phyloP scores from a whole-genome alignment of 1,140 invertebrate genomes.

The Sarcophaga peregrina region DNA sequence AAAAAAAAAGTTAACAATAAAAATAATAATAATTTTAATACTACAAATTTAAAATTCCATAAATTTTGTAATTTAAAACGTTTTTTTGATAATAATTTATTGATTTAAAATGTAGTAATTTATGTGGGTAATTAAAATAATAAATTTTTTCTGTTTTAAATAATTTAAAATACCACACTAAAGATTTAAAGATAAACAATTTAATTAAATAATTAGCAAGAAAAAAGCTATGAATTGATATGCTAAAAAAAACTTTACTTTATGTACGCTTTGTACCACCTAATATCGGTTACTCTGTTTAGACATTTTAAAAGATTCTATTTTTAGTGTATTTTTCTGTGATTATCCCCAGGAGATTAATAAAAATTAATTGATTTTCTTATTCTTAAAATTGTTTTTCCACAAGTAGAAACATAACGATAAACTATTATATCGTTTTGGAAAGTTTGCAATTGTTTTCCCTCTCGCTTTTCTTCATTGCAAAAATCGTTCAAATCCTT shows the following conservation, averaged over 20 bases:
- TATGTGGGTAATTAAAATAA: too few relatives aligned
- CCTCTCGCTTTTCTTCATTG: not conserved
- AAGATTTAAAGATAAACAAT: not conserved
- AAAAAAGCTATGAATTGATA: not conserved
- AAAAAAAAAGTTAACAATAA: too few relatives aligned
- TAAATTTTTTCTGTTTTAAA: too few relatives aligned
- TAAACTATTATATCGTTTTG: too few relatives aligned
- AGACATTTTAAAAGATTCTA: not conserved
- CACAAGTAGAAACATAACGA: too few relatives aligned
- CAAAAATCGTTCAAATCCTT: too few relatives aligned
- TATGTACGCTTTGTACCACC: not conserved
- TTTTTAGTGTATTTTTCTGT: not conserved
- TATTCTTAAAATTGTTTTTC: not conserved
- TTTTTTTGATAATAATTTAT: too few relatives aligned
- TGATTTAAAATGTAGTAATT: too few relatives aligned
- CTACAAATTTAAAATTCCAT: too few relatives aligned
- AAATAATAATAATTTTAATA: too few relatives aligned
- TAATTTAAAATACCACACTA: too few relatives aligned
- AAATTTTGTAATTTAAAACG: too few relatives aligned
- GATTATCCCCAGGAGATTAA: not conserved
- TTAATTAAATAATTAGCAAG: not conserved
- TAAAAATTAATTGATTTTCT: constrained; percentile 9
- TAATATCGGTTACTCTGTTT: not conserved
- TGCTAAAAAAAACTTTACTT: not conserved
- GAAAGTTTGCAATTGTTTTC: not conserved